A percentile compares a stretch with the other conserved stretches of the same genome.
Conservation (phyloP, 92 coral and sea anemone genomes). For the Umimayanthus kanabou region DNA sequence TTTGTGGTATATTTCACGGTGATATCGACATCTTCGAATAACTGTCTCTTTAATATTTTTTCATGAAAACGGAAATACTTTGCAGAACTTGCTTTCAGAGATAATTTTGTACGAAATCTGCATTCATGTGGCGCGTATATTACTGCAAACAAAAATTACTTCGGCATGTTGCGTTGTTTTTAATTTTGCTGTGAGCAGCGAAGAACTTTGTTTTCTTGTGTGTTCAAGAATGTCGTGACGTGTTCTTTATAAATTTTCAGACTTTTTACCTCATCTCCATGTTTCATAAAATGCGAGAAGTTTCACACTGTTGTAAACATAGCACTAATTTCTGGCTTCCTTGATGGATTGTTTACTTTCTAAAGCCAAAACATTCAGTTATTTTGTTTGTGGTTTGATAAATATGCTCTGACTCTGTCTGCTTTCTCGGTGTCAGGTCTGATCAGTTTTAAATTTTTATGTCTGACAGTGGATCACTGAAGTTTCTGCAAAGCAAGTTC, state of each 20-base stretch:
- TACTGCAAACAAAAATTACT: not conserved
- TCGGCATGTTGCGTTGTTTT: not conserved
- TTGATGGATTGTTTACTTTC: constrained; percentile 4
- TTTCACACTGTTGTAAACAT: not conserved
- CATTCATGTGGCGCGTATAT: constrained; percentile 3
- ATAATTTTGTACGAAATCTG: not conserved
- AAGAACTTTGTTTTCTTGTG: not conserved
- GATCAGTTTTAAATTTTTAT: not conserved
- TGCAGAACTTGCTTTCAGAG: not conserved
- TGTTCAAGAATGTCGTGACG: not conserved
- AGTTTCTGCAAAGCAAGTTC: not conserved
- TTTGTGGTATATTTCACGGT: not conserved
- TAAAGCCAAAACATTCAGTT: not conserved
- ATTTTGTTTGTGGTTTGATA: constrained; percentile 17
- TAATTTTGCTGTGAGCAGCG: not conserved
- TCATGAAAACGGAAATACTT: not conserved
- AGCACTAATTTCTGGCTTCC: not conserved
- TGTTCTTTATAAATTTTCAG: not conserved
- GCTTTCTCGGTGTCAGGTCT: not conserved
- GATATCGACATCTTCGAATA: not conserved
- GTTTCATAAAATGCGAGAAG: not conserved
- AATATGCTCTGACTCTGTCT: not conserved
- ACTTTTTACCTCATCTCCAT: not conserved
- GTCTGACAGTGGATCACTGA: not conserved
- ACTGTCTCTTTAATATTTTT: not conserved